Evolutionary conservation across 2,113 vertebrate species (phyloP).

Genomic region (Gyps fulvus): DNA sequence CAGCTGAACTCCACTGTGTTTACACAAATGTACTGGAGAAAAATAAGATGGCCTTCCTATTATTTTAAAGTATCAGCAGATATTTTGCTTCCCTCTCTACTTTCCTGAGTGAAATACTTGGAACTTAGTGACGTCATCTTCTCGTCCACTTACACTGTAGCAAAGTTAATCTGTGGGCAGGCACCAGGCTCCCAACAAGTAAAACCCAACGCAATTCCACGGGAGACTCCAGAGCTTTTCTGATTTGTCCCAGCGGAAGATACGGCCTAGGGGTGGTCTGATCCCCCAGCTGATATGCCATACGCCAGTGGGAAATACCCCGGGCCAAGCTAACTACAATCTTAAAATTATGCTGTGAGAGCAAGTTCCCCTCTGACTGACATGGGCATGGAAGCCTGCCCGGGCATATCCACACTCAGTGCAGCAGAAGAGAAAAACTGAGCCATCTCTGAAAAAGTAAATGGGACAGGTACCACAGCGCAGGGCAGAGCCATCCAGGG

Average conservation of each 20-base stretch:
- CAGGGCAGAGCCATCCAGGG: background rate
- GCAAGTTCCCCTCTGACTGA: background rate
- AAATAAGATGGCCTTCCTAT: background rate
- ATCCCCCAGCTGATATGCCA: background rate
- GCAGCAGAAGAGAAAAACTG: background rate
- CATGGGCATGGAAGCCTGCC: accelerated
- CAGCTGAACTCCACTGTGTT: background rate
- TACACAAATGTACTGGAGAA: background rate
- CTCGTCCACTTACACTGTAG: background rate
- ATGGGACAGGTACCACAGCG: background rate
- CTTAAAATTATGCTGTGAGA: background rate
- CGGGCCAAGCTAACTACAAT: background rate
- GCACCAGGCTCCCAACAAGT: background rate
- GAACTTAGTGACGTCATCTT: background rate
- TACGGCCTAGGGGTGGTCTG: background rate
- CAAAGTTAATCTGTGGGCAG: background rate
- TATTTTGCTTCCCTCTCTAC: background rate
- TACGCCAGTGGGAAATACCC: background rate
- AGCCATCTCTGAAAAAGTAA: background rate
- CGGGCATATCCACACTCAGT: accelerated
- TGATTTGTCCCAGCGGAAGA: background rate
- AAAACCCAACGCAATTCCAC: background rate
- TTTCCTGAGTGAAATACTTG: background rate
- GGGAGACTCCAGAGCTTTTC: background rate
- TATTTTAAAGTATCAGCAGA: background rate